Base-by-base conservation (phyloP, 2,888 invertebrate genomes). In the Leucania comma region DNA sequence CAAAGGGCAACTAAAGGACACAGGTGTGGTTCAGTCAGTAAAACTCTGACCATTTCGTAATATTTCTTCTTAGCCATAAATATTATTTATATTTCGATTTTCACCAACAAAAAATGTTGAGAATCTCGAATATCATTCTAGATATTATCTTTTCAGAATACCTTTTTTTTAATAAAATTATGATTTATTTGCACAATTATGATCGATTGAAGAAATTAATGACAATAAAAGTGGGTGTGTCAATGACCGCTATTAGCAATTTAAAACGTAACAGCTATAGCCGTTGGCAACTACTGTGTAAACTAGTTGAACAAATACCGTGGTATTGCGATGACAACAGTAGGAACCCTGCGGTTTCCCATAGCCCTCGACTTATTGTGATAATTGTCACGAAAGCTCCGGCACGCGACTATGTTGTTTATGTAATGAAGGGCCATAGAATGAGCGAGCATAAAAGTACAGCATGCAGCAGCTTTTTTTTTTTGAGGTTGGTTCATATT, bases 371-470 rank as follows among this genome's bases (percentile, higher is more conserved):
- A 72, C 65, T 63, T 74, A 82, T 80, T 78, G 72, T 76, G 75
- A 83, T 68, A 78, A 73, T 72, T 83, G 86, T 82, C 88, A 86
- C 88, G 86, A 79, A 82, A 75, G 68, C 65, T 42, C 51, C 35
- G 68, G 78, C 88, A 86, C 87, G 88, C 87, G 83, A 86, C 77
- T 67, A 29, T 61, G 38, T 57, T 57, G 59, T 58, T 74, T 63
- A 69, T 46, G 57, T 61, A 62, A 29, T 50, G 14, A 5, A 29
- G 38, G 64, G 84, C 79, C 4, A 74, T 29, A 35, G 22, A 70
- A 68, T 50, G 3, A 46, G 75, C 75, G 75, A 46, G 26, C 1
- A 26, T 35, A 1, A 17, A 22, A 35, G 2, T 29, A 29, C 29
- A 29, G 29, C 29, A 29, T 29, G 29, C 3, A 2, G 29, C 29